Evolutionary conservation across 2,888 invertebrate genomes (phyloP), one percentile per base, ranked within the genome.

Genomic region (Ptilodon capucinus): DNA sequence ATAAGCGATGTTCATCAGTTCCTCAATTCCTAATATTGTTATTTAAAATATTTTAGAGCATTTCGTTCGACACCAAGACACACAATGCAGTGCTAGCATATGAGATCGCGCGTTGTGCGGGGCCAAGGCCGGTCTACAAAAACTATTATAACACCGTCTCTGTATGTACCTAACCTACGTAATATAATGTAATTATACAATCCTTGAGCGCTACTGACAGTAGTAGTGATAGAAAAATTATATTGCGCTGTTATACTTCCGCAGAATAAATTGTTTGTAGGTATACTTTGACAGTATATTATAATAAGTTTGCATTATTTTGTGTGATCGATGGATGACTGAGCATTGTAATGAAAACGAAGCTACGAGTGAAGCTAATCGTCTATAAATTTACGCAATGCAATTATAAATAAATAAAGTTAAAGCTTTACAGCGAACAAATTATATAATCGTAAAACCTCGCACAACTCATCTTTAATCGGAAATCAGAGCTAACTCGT

Each of bases 401-500:
- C 21, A 21, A 21, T 21, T 21, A 1, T 7, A 7, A 21, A 21
- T 6, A 21, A 21, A 21, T 21, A 21, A 4, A 21, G 7, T 21
- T 6, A 6, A 1, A 4, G 4, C 21, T 7, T 21, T 21, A 4
- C 0, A 7, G 21, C 21, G 28, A 7, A 28, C 3, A n/a, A 28
- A 28, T 9, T 3, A 28, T 28, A 28, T 28, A 28, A 28, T 14
- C n/a, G 8, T 9, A 16, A 35, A 16, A 16, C 8, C 35, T 30
- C 41, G 18, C n/a, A 43, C 43, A 54, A 58, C 58, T 48, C 57
- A 55, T 60, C 48, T 42, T 48, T 58, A 68, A 68, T 66, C 67
- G 64, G 53, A 64, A 74, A 69, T 71, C 66, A 64, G 61, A 58
- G 58, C 48, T 57, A 61, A 64, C 66, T 54, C 48, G 49, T 55